Base-by-base conservation (phyloP, 2,797 vertebrate species). In the Lacerta agilis region DNA sequence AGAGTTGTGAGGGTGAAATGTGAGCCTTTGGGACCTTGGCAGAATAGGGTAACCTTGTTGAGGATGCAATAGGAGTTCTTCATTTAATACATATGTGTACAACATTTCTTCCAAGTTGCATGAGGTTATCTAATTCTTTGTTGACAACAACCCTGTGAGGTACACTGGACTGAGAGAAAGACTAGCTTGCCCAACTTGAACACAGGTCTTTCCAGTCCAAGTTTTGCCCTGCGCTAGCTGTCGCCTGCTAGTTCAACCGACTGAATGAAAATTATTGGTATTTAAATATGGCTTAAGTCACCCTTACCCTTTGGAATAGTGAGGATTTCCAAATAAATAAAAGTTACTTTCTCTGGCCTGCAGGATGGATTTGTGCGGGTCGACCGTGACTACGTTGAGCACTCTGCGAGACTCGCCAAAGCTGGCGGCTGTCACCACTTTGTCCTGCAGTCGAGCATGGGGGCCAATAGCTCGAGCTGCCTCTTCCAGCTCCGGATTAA, bases 331-430 rank as follows among this genome's bases (percentile, higher is more conserved):
- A 58, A 69, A 15, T 73, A 36, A 58, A 8, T 69, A 69, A 69
- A 25, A 10, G 17, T 23, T 2, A 41, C 36, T 75, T 76, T 67
- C 55, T 69, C 17, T 49, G 3, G n/a, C 20, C 13, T n/a, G 5
- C 94, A 98, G 98, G 97, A 98, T 1, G 98, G 98, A 64, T 98
- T 98, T 88, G 90, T 98, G 84, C 97, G 97, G 0, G 98, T 99
- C 0, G 98, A 99, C 93, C 97, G 98, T 20, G 98, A 99, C 94
- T 98, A 98, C 1, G 97, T 98, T 6, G 93, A 98, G 15, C 98
- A 98, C 91, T 98, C 98, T 17, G 98, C 98, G 0, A 97, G 98
- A 92, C 96, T 98, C 0, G 98, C 98, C 15, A 98, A 98, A 90
- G 96, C 97, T 1, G 98, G 98, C 84, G 98, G 98, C n/a, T 98